Base-by-base conservation (phyloP, 2,113 vertebrate genomes). In the Notarius quadriscutis region DNA sequence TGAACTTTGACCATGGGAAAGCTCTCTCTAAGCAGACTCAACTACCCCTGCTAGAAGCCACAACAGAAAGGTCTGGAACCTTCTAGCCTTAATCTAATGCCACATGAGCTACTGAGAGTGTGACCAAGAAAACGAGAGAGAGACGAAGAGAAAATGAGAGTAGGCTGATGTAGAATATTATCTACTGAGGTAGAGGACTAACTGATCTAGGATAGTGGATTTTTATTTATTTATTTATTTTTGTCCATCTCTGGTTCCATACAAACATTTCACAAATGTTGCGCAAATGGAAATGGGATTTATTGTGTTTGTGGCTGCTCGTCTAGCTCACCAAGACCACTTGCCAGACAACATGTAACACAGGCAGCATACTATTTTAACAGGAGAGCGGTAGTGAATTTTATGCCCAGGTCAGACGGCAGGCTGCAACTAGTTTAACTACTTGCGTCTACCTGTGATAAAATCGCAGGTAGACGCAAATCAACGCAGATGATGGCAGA, bases 1-100 rank as follows among this genome's bases (percentile, higher is more conserved):
- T 67, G 87, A 84, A 6, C 41, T 75, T 7, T 72, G 30, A 84
- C 48, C 41, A 51, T 51, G 62, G 69, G 79, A 62, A 67, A 50
- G 12, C 85, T 10, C 72, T 72, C 63, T 83, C 34, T 25, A 17
- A 53, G 57, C 81, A 57, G 71, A 81, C 75, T 15, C 22, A 48
- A 65, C 20, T 25, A 51, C 7, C 27, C 41, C 51, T 83, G 58
- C 58, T 87, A 25, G 34, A 72, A 11, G 18, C 17, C 20, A 30
- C 51, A 53, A 81, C 14, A 22, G 20, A 77, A 77, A 27, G 22
- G 30, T 57, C 74, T 58, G 30, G 60, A 67, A 69, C 58, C 48
- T 77, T 78, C 57, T 63, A 83, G 69, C 57, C n/a, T 63, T 55
- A 74, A 15, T 78, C 50, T 14, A 27, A 17, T 25, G 0, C 30